Percentiles rank a stretch among this genome's conserved stretches.
These are phyloP conservation scores for Luehdorfia chinensis DNA, from an alignment of 1,140 invertebrate genomes.

Conservation along the genomic window DNA sequence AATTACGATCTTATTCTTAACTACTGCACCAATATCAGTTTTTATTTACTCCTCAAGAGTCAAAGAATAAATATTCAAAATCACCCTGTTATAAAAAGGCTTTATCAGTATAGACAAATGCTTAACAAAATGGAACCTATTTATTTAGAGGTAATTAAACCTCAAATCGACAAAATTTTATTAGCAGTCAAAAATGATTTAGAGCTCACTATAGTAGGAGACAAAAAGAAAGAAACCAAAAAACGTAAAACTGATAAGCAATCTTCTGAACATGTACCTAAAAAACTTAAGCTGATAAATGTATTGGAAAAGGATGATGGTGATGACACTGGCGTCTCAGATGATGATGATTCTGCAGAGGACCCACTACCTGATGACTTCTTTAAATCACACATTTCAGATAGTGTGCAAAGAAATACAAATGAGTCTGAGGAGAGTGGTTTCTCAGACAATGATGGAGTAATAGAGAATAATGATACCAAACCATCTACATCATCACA, in stretches of 20 bases:
- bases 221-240: conserved; percentile 35
- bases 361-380: conserved; percentile 44
- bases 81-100: conserved; percentile 91
- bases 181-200: conserved; percentile 72
- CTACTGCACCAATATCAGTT: conserved; percentile 91
- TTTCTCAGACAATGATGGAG: conserved; percentile 58
- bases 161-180: conserved; percentile 81
- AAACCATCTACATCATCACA: conserved; percentile 48
- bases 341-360: conserved; percentile 53
- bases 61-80: conserved; percentile 82
- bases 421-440: conserved; percentile 68
- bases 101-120: conserved; percentile 88
- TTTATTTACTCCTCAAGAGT: conserved; percentile 90
- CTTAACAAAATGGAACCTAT: conserved; percentile 84
- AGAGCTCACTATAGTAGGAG: conserved; percentile 53
- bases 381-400: conserved; percentile 45
- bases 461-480: conserved; percentile 44
- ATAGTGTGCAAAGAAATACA: conserved; percentile 34
- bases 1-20: conserved; percentile 86
- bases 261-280: conserved; percentile 42
- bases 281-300: conserved; percentile 69
- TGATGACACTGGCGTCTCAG: conserved; percentile 62
- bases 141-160: conserved; percentile 81
- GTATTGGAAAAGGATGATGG: conserved; percentile 63
- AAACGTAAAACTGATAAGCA: conserved; percentile 55